Base-by-base conservation (phyloP, 37 sponge, comb jelly and placozoan genomes). In the Eunapius fragilis region DNA sequence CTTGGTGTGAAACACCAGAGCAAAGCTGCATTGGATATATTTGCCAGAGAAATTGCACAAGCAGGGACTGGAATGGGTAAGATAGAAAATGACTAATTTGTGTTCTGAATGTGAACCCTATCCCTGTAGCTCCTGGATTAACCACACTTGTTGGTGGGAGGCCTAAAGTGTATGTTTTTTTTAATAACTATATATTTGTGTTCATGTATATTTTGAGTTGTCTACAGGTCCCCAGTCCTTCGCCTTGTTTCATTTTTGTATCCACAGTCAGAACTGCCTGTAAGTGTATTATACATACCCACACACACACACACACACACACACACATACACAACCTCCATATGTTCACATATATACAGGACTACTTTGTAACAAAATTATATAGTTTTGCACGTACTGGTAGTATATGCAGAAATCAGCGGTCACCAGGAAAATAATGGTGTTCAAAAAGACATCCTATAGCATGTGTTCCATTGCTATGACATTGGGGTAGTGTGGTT, bases 51-150 rank as follows among this genome's bases (percentile, higher is more conserved):
- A 37, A 89, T 98, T 78, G 99, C 99, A 28, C 94, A 95, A 33
- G 97, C 97, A 32, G 95, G 99, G 2, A 98, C 99, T 82, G 99
- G 99, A 19, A 96, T 96, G 97, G 91, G 93, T 87, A 28, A 82
- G 91, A 24, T 12, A 22, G 19, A 14, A 25, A 37, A 13, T 68
- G 25, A 26, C 25, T n/a, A n/a, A n/a, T n/a, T n/a, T n/a, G n/a
- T n/a, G n/a, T n/a, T n/a, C n/a, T n/a, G n/a, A n/a, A n/a, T n/a
- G n/a, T n/a, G n/a, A n/a, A n/a, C n/a, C n/a, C n/a, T n/a, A n/a
- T n/a, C n/a, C n/a, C n/a, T n/a, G 25, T 82, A 94, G 96, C 98
- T 35, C 98, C 98, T 78, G 98, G 98, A 30, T 84, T 91, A 10
- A 93, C 95, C 3, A 81, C 80, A 2, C 82, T 98, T 0, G 74